phyloP scores from a whole-genome alignment of 1,140 invertebrate genomes.

The Leucophenga varia region DNA sequence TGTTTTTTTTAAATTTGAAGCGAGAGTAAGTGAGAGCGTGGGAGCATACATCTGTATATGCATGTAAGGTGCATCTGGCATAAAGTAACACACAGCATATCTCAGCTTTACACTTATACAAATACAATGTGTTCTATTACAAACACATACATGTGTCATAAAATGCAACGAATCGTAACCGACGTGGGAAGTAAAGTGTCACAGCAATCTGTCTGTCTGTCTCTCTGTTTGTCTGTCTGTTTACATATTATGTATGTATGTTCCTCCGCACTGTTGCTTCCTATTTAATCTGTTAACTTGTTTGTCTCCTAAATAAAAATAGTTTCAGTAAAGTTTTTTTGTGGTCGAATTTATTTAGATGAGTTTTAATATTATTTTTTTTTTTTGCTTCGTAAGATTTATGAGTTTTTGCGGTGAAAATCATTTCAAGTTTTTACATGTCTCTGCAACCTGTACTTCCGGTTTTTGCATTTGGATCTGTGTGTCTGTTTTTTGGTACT shows the following conservation, averaged over 20 bases:
- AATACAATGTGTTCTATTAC: too few species aligned
- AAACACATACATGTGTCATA: too few species aligned
- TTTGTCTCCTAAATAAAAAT: constrained; percentile 35
- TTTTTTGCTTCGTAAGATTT: too few species aligned
- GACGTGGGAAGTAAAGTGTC: constrained; percentile 37
- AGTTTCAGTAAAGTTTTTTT: constrained; percentile 21
- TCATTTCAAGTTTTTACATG: constrained; percentile 1
- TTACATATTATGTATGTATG: too few species aligned
- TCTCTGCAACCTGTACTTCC: constrained; percentile 3
- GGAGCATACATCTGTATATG: neutral
- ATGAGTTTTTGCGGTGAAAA: neutral
- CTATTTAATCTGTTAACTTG: too few species aligned
- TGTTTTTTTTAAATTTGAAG: neutral
- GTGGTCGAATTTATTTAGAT: constrained; percentile 32
- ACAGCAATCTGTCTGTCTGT: too few species aligned
- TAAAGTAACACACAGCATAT: constrained; percentile 18
- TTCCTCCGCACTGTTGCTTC: too few species aligned
- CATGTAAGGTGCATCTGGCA: constrained; percentile 2
- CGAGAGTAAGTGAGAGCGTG: neutral
- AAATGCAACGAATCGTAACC: constrained; percentile 50
- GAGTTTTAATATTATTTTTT: constrained; percentile 23
- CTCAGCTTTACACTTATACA: too few species aligned
- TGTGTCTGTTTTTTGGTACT: neutral
- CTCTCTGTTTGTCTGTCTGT: too few species aligned
- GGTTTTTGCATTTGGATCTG: too few species aligned